These are phyloP conservation scores for Phaenicophaeus curvirostris DNA, from an alignment of 2,797 vertebrate genomes.

Conservation along the genomic window DNA sequence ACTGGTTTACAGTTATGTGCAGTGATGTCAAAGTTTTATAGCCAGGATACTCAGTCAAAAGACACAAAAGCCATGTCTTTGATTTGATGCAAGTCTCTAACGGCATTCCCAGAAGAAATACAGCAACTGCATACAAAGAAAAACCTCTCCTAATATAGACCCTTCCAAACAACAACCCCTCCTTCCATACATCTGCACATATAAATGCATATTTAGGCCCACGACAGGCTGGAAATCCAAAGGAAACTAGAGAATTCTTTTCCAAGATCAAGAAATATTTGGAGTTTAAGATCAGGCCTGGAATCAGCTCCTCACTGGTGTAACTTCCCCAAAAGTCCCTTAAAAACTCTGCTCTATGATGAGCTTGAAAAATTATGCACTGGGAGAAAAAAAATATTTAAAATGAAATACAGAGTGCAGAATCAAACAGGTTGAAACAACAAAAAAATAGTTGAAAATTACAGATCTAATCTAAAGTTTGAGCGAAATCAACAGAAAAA, in stretches of 20 bases:
- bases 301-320: background rate
- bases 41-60: background rate
- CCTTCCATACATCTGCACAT: background rate
- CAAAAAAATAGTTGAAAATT: conserved; percentile 18
- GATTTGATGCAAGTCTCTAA: background rate
- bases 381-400: background rate
- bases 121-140: background rate
- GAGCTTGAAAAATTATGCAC: background rate
- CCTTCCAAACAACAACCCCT: background rate
- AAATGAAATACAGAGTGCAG: background rate
- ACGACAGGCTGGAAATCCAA: background rate
- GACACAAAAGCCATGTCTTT: background rate
- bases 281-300: background rate
- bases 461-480: conserved; percentile 60
- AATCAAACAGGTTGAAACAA: background rate
- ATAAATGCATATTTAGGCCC: background rate
- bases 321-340: background rate
- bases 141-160: background rate
- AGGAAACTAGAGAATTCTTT: background rate
- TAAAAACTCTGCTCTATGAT: background rate
- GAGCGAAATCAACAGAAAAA: conserved; percentile 52
- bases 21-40: background rate
- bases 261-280: background rate
- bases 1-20: background rate
- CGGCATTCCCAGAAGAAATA: background rate